Conservation (phyloP, 1,140 invertebrate genomes). For the Glossosoma conforme region DNA sequence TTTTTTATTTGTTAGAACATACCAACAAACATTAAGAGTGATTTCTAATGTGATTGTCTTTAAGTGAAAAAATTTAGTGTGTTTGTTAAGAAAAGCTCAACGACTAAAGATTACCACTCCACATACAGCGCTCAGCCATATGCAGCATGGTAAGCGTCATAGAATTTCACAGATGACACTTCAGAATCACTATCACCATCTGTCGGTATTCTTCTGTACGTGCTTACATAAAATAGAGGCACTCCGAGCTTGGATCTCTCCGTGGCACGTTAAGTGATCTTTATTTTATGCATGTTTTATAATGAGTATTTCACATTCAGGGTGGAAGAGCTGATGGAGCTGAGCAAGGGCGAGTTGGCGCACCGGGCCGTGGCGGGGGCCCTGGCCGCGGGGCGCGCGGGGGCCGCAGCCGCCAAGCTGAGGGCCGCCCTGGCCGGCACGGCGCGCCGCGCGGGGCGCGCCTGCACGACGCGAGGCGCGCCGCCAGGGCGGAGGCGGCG, state of each 20-base stretch:
- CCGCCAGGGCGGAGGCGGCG: slow-evolving; percentile 16
- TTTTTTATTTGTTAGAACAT: neutral
- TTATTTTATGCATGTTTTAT: too few species aligned
- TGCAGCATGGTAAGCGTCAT: too few species aligned
- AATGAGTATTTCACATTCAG: slow-evolving; percentile 5
- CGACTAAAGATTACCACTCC: neutral
- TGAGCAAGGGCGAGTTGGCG: slow-evolving; percentile 28
- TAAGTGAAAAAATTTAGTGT: neutral
- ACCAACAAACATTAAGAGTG: neutral
- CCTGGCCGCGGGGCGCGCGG: slow-evolving; percentile 21
- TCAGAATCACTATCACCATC: too few species aligned
- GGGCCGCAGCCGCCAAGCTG: slow-evolving; percentile 14
- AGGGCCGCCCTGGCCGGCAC: slow-evolving; percentile 15
- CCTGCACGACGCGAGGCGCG: slow-evolving; percentile 8
- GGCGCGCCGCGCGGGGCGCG: slow-evolving; percentile 8
- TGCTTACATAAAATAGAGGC: too few species aligned
- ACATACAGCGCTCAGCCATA: too few species aligned
- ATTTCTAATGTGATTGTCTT: neutral
- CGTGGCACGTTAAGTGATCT: too few species aligned
- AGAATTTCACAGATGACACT: too few species aligned
- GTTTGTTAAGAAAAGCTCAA: neutral
- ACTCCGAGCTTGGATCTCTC: too few species aligned
- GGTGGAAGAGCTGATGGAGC: slow-evolving; percentile 29
- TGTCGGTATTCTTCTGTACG: too few species aligned
- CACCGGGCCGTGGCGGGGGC: slow-evolving; percentile 25